phyloP scores from a whole-genome alignment of 2,888 invertebrate species.

The Andrena dorsata region DNA sequence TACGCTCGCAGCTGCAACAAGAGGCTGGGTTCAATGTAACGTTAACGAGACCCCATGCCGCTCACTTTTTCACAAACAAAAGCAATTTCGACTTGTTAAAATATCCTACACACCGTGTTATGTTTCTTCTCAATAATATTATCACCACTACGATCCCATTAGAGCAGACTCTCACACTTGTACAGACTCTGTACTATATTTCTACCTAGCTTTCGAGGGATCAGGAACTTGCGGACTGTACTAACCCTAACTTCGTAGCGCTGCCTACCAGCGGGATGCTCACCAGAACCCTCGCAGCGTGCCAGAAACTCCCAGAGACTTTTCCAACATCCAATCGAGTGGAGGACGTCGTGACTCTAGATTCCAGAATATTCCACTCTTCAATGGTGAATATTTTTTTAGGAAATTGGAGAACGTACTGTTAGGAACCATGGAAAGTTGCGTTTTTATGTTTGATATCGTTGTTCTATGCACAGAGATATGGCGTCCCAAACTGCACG shows the following conservation, averaged over 20 bases:
- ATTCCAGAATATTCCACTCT: too few species aligned
- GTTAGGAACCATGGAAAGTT: too few species aligned
- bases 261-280: not conserved
- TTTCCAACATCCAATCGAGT: not conserved
- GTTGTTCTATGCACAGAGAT: too few species aligned
- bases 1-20: constrained; percentile 12
- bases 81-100: constrained; percentile 35
- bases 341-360: too few species aligned
- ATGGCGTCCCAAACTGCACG: too few species aligned
- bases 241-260: not conserved
- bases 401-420: too few species aligned
- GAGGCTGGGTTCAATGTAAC: constrained; percentile 35
- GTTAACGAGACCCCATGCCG: constrained; percentile 35
- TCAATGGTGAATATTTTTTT: too few species aligned
- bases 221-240: not conserved
- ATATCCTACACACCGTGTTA: constrained; percentile 4
- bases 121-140: not conserved
- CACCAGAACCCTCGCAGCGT: not conserved
- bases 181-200: not conserved
- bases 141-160: not conserved
- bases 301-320: not conserved
- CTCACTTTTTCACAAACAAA: constrained; percentile 25
- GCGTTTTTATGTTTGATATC: too few species aligned
- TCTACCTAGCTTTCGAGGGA: not conserved
- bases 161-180: not conserved